A percentile compares a stretch with the other conserved stretches of the same genome.
Evolutionary conservation across 1,140 invertebrate genomes (phyloP).

Genomic region (Heliconius hermathena): DNA sequence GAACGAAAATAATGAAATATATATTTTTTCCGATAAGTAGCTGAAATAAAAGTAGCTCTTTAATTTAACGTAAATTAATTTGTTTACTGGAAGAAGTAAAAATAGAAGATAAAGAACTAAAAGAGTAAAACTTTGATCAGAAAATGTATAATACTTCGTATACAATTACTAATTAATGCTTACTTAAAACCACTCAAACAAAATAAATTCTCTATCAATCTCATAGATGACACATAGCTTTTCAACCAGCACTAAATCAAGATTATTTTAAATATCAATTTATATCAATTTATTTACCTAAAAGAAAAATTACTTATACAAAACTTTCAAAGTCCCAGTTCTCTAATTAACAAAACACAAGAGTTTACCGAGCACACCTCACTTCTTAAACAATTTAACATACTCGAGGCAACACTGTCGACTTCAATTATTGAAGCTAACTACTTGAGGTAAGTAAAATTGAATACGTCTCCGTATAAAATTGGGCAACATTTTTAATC

Average conservation of each 20-base stretch:
- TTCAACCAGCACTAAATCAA: not conserved
- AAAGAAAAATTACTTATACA: not conserved
- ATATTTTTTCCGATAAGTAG: no score
- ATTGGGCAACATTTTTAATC: no score
- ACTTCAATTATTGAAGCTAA: not conserved
- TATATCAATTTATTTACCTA: no score
- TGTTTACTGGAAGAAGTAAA: no score
- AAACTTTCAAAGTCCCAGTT: not conserved
- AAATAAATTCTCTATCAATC: not conserved
- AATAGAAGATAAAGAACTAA: no score
- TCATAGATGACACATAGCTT: not conserved
- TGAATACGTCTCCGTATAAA: not conserved
- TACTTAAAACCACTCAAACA: not conserved
- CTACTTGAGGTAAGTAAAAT: not conserved
- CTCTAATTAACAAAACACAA: slow-evolving; percentile 8
- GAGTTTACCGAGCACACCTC: not conserved
- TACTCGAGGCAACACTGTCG: not conserved
- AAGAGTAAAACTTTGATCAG: no score
- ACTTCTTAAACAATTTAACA: slow-evolving; percentile 3
- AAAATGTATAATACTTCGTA: no score
- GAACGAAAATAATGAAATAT: no score
- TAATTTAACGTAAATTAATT: no score
- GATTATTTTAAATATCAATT: not conserved
- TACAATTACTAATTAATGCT: no score
- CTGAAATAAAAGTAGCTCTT: no score